A percentile compares a stretch with the other conserved stretches of the same genome.
These are phyloP conservation scores for Sipha maydis DNA, from an alignment of 2,888 invertebrate genomes.

Conservation along the genomic window DNA sequence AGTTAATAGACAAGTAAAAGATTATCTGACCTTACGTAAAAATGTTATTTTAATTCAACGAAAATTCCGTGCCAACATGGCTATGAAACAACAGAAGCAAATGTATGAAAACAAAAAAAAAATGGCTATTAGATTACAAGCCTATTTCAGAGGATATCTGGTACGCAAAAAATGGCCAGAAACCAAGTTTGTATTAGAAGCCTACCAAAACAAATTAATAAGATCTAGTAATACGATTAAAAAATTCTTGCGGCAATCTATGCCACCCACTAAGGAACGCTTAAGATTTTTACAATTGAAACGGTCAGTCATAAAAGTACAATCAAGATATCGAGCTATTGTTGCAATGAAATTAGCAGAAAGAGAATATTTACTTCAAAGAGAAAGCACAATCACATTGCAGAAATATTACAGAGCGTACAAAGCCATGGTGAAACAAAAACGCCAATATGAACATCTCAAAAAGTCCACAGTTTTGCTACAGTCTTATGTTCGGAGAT, in stretches of 20 bases:
- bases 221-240: constrained; percentile 42
- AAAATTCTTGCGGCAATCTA: constrained; percentile 15
- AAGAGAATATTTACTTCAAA: constrained; percentile 42
- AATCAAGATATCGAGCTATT: constrained; percentile 48
- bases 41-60: constrained; percentile 50
- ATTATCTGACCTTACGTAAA: constrained; percentile 41
- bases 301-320: constrained; percentile 12
- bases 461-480: constrained; percentile 28
- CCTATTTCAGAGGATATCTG: constrained; percentile 44
- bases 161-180: constrained; percentile 46
- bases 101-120: constrained; percentile 35
- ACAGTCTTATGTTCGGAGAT: constrained; percentile 35
- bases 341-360: constrained; percentile 6
- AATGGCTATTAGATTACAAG: constrained; percentile 48
- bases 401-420: constrained; percentile 46
- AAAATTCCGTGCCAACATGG: constrained; percentile 54
- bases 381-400: neutral
- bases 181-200: neutral
- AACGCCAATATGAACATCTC: neutral
- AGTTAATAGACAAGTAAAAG: constrained; percentile 22
- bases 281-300: constrained; percentile 30
- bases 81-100: constrained; percentile 52
- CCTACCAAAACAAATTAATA: neutral
- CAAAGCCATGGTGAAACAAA: constrained; percentile 25
- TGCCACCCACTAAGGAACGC: neutral